A percentile compares a stretch with the other conserved stretches of the same genome.
Evolutionary conservation across 2,888 invertebrate species (phyloP).

Genomic region (Nymphalis urticae): DNA sequence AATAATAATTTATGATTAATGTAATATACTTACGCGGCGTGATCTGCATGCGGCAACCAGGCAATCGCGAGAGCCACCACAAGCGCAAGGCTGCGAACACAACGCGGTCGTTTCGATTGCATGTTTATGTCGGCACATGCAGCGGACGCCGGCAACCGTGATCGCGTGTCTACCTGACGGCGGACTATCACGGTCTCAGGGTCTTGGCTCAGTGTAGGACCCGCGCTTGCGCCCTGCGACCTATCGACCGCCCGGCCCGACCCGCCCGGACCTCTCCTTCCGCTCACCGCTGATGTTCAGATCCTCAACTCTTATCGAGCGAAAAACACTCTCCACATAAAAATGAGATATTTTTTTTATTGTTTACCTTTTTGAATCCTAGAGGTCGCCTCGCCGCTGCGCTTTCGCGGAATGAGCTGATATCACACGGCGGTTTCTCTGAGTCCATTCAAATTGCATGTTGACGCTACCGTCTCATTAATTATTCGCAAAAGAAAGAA

Average conservation of each 20-base stretch:
- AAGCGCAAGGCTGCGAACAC: conserved; percentile 67
- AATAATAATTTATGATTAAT: background rate
- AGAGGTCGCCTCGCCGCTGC: background rate
- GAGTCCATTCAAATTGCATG: background rate
- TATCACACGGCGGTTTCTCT: background rate
- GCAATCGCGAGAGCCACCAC: conserved; percentile 67
- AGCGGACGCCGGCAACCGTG: conserved; percentile 66
- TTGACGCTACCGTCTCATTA: background rate
- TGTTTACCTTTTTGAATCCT: conserved; percentile 33
- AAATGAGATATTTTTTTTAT: conserved; percentile 52
- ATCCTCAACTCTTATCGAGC: conserved; percentile 65
- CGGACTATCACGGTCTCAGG: conserved; percentile 60
- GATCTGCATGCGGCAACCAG: conserved; percentile 65
- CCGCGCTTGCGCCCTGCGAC: conserved; percentile 64
- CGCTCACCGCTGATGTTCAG: conserved; percentile 51
- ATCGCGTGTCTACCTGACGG: conserved; percentile 69
- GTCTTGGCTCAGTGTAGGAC: conserved; percentile 50
- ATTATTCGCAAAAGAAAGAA: background rate
- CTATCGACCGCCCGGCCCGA: conserved; percentile 62
- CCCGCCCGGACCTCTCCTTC: conserved; percentile 17
- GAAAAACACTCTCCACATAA: conserved; percentile 59
- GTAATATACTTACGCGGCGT: conserved; percentile 67
- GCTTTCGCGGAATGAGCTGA: background rate
- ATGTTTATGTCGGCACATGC: conserved; percentile 60
- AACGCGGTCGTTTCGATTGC: conserved; percentile 67